phyloP scores from a whole-genome alignment of 2,888 invertebrate species.

The Osmoderma eremita region DNA sequence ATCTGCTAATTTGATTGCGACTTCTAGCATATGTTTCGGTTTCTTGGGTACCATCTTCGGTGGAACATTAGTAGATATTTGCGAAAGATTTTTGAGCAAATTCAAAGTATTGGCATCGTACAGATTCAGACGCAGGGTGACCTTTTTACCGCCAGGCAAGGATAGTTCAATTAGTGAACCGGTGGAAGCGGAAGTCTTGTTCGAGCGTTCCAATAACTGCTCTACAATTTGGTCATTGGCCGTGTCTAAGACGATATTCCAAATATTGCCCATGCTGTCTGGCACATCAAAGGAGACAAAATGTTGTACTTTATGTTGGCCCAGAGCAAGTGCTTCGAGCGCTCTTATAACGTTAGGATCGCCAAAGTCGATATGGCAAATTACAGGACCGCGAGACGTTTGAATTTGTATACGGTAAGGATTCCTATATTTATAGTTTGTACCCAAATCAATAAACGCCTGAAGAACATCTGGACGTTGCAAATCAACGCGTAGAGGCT shows the following conservation, averaged over 20 bases:
- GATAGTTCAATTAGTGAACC: not conserved
- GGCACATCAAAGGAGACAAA: slow-evolving; percentile 5
- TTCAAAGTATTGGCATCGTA: slow-evolving; percentile 13
- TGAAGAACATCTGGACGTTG: not conserved
- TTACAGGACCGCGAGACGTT: not conserved
- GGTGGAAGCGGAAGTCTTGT: not conserved
- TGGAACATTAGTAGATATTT: not conserved
- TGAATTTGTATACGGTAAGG: not conserved
- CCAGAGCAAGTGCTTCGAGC: not conserved
- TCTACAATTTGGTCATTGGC: not conserved
- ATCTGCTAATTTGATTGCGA: not conserved
- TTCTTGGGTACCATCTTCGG: not conserved
- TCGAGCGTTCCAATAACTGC: not conserved
- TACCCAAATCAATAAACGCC: not conserved
- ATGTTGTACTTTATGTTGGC: not conserved
- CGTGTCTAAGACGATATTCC: slow-evolving; percentile 5
- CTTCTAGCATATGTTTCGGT: not conserved
- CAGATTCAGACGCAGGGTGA: not conserved
- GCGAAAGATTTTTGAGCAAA: slow-evolving; percentile 4
- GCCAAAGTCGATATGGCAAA: slow-evolving; percentile 3
- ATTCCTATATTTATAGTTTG: not conserved
- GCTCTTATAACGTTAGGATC: slow-evolving; percentile 1
- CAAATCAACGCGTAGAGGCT: not conserved
- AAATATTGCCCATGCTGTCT: slow-evolving; percentile 3
- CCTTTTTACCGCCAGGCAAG: not conserved